These are phyloP conservation scores for Lichenostomus cassidix DNA, from an alignment of 2,113 vertebrate species.

Conservation along the genomic window DNA sequence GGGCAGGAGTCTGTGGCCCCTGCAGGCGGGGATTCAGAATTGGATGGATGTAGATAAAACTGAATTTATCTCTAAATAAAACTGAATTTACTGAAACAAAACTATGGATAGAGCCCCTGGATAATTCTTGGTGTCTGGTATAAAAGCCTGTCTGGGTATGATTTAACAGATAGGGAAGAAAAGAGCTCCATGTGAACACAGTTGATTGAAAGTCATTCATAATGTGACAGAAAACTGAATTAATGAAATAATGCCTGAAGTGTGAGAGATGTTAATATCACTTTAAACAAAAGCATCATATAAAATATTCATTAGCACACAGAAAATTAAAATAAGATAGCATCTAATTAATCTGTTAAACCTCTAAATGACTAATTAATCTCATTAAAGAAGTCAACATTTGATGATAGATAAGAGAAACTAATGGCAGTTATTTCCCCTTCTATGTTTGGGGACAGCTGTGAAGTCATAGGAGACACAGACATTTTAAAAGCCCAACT, in stretches of 20 bases:
- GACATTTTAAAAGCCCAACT: background rate
- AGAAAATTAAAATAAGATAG: background rate
- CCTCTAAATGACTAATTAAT: background rate
- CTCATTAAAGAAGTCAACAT: background rate
- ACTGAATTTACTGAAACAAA: background rate
- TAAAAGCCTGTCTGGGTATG: background rate
- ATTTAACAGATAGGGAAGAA: background rate
- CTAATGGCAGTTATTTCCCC: background rate
- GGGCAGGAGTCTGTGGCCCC: background rate
- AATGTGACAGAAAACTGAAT: background rate
- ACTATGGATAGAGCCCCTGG: background rate
- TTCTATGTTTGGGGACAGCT: background rate
- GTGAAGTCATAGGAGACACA: background rate
- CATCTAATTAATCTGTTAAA: constrained; percentile 20
- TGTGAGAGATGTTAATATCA: background rate
- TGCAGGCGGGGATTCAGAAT: background rate
- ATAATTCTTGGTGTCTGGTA: background rate
- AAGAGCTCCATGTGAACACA: background rate
- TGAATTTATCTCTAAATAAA: background rate
- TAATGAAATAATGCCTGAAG: background rate
- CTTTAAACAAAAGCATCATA: background rate
- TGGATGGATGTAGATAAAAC: background rate
- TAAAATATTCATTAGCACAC: background rate
- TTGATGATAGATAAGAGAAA: background rate
- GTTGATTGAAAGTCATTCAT: background rate